Evolutionary conservation across 2,797 vertebrate species (phyloP), one percentile per base, ranked within the genome.

Genomic region (Acrossocheilus wenchowensis): DNA sequence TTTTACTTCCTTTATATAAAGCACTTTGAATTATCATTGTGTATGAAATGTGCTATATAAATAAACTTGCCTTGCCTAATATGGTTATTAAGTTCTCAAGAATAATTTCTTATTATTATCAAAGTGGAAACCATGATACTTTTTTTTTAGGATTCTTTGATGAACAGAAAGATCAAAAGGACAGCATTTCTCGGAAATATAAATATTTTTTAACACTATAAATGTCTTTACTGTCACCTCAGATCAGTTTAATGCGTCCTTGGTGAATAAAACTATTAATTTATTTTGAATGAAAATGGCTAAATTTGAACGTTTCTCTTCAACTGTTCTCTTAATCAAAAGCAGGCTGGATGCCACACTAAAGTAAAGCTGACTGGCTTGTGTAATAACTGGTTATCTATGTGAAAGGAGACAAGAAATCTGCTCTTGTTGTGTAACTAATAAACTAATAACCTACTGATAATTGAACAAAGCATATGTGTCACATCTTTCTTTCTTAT

Each of bases 401-500:
- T 39, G 6, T 21, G 9, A 26, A 64, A 43, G 5, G 8, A 75
- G 45, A 39, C 5, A 36, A 78, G 6, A 10, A 64, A 26, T 41
- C 9, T 45, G 15, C 60, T 34, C 1, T 43, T 66, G 78, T 45
- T 64, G 41, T 34, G 8, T 30, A 64, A 80, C 60, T 66, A 66
- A 34, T 34, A 36, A 68, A 41, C 34, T 54, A 39, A 84, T 84
- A 84, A 68, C n/a, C 17, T 52, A 39, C 45, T 69, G 62, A 52
- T 30, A 69, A 60, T 4, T 43, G 64, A 78, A 77, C 41, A 81
- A 84, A 36, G 77, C 5, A 43, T 30, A 30, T 26, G 36, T 48
- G 66, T 84, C 78, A 81, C 60, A 43, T 64, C 17, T 74, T 26
- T 62, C 23, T 52, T 39, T 80, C 41, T 69, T 57, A 71, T 43